Percentiles rank a stretch among this genome's conserved stretches.
Evolutionary conservation across 2,797 vertebrate species (phyloP).

Genomic region (Siniperca obscura): DNA sequence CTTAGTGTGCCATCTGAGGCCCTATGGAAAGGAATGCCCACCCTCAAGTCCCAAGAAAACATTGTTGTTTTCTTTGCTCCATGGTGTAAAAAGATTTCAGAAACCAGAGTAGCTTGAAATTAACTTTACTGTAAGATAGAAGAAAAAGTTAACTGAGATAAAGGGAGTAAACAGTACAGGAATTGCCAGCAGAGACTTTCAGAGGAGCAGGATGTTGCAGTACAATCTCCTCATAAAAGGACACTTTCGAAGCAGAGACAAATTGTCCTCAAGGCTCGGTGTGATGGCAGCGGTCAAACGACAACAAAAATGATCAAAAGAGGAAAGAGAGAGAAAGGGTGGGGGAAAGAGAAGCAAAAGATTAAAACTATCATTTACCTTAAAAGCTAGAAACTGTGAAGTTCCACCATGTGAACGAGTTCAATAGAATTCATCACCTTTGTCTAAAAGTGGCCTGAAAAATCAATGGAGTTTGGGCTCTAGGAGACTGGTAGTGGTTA

Average conservation of each 20-base stretch:
- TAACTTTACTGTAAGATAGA: slow-evolving; percentile 59
- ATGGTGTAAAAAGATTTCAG: slow-evolving; percentile 52
- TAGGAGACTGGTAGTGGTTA: slow-evolving; percentile 75
- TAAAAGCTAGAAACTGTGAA: slow-evolving; percentile 59
- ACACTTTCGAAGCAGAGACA: slow-evolving; percentile 14
- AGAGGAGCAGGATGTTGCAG: slow-evolving; percentile 39
- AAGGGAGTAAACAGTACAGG: slow-evolving; percentile 51
- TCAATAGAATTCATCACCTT: slow-evolving; percentile 77
- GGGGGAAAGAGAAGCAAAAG: slow-evolving; percentile 22
- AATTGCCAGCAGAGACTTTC: slow-evolving; percentile 39
- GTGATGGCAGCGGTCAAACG: slow-evolving; percentile 20
- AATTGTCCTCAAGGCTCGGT: slow-evolving; percentile 26
- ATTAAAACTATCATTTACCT: slow-evolving; percentile 68
- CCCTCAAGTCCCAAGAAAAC: slow-evolving; percentile 56
- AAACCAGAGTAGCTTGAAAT: slow-evolving; percentile 61
- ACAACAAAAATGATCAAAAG: slow-evolving; percentile 10
- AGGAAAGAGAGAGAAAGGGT: neutral
- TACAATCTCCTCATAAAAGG: slow-evolving; percentile 38
- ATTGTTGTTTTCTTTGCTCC: slow-evolving; percentile 55
- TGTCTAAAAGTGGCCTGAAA: slow-evolving; percentile 59
- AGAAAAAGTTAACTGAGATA: slow-evolving; percentile 58
- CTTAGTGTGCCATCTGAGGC: slow-evolving; percentile 63
- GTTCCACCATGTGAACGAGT: slow-evolving; percentile 65
- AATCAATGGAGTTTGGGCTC: slow-evolving; percentile 81
- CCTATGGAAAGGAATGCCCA: slow-evolving; percentile 36